Conservation (phyloP, 2,113 vertebrate genomes). For the Engystomops pustulosus region DNA sequence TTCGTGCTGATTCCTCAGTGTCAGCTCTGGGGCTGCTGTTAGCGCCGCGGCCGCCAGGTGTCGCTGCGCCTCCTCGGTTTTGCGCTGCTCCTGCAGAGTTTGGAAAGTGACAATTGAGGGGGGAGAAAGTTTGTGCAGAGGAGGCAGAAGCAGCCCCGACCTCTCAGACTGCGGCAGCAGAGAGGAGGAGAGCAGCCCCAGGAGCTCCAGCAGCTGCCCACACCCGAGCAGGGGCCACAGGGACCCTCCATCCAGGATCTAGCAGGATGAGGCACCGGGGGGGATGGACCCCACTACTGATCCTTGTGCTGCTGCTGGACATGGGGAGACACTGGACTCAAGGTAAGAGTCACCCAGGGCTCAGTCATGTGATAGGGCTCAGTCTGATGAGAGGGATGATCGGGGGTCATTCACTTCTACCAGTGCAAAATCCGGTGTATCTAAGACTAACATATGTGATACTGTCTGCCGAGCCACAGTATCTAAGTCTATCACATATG, state of each 20-base stretch:
- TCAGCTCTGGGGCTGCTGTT: not conserved
- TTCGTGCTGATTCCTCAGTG: no score
- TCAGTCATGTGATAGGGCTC: no score
- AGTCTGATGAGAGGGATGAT: not conserved
- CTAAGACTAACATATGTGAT: no score
- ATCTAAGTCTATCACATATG: no score
- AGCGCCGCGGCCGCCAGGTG: conserved; percentile 24
- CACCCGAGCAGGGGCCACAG: not conserved
- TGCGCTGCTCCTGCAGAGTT: conserved; percentile 29
- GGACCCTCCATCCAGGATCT: conserved; percentile 27
- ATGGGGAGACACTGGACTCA: conserved; percentile 23
- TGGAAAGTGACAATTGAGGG: conserved; percentile 55
- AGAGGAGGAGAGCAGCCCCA: conserved; percentile 27
- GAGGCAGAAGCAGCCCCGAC: conserved; percentile 46
- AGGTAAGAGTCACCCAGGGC: no score
- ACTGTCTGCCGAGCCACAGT: no score
- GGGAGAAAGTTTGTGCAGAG: conserved; percentile 42
- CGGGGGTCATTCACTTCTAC: not conserved
- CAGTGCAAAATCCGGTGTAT: no score
- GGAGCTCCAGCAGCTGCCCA: conserved; percentile 32
- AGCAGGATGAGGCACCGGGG: conserved; percentile 5
- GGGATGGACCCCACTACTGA: not conserved
- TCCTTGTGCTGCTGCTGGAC: conserved; percentile 26
- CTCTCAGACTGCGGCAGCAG: conserved; percentile 37
- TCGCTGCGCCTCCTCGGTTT: conserved; percentile 41